Percentiles rank a stretch among this genome's conserved stretches.
Conservation (phyloP, 2,888 invertebrate genomes). For the Ommatoiulus sabulosus region DNA sequence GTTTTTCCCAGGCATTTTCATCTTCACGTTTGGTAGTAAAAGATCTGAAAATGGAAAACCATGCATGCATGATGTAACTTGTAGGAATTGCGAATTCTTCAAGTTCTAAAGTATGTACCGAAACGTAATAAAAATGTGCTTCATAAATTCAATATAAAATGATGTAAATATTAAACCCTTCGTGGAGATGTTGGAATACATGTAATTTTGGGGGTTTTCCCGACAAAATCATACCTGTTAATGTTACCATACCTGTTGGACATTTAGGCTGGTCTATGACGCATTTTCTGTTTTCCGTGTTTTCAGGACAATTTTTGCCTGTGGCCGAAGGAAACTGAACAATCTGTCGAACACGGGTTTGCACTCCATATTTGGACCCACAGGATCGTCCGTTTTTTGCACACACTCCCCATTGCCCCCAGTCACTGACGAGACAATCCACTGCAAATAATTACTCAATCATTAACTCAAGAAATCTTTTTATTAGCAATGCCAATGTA, state of each 20-base stretch:
- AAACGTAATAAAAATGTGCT: no score
- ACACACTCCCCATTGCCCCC: constrained; percentile 58
- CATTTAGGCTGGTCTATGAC: constrained; percentile 56
- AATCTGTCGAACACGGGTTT: constrained; percentile 57
- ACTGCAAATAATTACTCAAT: constrained; percentile 13
- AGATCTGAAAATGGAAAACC: neutral
- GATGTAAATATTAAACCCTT: no score
- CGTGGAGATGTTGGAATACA: no score
- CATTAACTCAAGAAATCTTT: neutral
- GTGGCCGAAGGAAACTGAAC: constrained; percentile 55
- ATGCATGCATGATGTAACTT: neutral
- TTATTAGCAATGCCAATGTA: no score
- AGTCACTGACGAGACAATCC: constrained; percentile 56
- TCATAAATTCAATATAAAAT: no score
- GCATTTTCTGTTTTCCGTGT: constrained; percentile 57
- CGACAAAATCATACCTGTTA: no score
- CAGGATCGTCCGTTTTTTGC: constrained; percentile 57
- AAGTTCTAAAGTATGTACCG: no score
- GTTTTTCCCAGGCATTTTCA: constrained; percentile 12
- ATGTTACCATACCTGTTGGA: constrained; percentile 34
- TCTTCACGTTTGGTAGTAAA: neutral
- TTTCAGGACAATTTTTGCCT: constrained; percentile 56
- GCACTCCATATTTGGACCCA: constrained; percentile 57
- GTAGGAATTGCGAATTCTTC: no score
- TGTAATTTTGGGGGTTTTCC: no score